Evolutionary conservation across 2,113 vertebrate species (phyloP).

Genomic region (Nibea albiflora): DNA sequence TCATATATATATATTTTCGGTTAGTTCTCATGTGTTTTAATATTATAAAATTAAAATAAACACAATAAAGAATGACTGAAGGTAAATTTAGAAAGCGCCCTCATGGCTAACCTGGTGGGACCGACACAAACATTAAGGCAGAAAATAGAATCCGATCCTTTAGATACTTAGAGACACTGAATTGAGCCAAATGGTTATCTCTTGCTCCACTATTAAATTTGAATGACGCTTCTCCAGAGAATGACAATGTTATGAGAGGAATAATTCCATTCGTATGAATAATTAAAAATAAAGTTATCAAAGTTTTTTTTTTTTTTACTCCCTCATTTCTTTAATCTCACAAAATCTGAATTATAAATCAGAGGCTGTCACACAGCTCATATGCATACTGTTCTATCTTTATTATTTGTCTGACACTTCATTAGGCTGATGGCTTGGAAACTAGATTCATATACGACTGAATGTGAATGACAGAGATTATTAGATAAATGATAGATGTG

Average conservation of each 20-base stretch:
- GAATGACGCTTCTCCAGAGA: conserved; percentile 71
- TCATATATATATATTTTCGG: no score
- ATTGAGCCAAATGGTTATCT: conserved; percentile 68
- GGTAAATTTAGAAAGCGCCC: neutral
- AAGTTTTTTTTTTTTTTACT: conserved; percentile 50
- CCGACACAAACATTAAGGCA: conserved; percentile 9
- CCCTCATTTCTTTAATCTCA: conserved; percentile 51
- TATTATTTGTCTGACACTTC: conserved; percentile 25
- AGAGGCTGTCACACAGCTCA: conserved; percentile 46
- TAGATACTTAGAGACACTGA: conserved; percentile 47
- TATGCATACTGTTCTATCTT: conserved; percentile 18
- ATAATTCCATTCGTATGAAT: conserved; percentile 78
- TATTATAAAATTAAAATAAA: neutral
- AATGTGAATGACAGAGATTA: neutral
- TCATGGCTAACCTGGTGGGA: conserved; percentile 1
- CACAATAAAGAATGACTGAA: neutral
- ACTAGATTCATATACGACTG: conserved; percentile 1
- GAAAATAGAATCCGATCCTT: conserved; percentile 28
- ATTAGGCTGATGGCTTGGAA: conserved; percentile 33
- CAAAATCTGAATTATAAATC: conserved; percentile 70
- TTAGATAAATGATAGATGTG: neutral
- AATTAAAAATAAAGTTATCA: conserved; percentile 77
- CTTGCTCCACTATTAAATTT: conserved; percentile 70
- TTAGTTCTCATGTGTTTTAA: neutral
- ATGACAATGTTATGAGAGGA: conserved; percentile 76